These are phyloP conservation scores for Pipra filicauda DNA, from an alignment of 2,113 vertebrate genomes.

Conservation along the genomic window DNA sequence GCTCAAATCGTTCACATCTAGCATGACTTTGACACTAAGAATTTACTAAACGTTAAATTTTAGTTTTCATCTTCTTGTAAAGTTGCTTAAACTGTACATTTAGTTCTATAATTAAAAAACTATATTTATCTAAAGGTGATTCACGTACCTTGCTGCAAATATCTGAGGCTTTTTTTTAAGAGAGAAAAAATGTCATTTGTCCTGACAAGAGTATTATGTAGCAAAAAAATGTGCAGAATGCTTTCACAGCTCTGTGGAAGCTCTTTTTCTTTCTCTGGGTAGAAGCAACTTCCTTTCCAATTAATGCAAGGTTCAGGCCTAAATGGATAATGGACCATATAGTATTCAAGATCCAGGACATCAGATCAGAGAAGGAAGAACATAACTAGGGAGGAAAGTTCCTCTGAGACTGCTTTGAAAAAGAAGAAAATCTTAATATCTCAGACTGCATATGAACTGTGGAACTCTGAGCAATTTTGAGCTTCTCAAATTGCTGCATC, in stretches of 20 bases:
- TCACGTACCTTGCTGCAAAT: not conserved
- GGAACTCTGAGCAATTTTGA: not conserved
- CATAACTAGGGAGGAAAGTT: not conserved
- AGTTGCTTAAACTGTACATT: not conserved
- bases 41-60: not conserved
- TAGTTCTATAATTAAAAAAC: not conserved
- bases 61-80: not conserved
- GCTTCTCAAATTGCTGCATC: not conserved
- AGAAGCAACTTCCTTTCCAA: not conserved
- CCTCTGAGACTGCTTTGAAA: not conserved
- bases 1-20: not conserved
- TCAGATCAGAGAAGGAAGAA: not conserved
- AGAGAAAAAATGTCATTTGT: not conserved
- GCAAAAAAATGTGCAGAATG: not conserved
- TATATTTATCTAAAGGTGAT: not conserved
- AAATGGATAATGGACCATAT: not conserved
- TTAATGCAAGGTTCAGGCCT: not conserved
- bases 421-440: not conserved
- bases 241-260: not conserved
- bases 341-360: not conserved
- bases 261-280: not conserved
- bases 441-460: not conserved
- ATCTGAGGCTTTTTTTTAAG: not conserved
- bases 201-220: not conserved
- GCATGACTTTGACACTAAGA: not conserved